Percentiles rank a stretch among this genome's conserved stretches.
Evolutionary conservation across 2,888 invertebrate species (phyloP).

Genomic region (Ormyrus labotus): DNA sequence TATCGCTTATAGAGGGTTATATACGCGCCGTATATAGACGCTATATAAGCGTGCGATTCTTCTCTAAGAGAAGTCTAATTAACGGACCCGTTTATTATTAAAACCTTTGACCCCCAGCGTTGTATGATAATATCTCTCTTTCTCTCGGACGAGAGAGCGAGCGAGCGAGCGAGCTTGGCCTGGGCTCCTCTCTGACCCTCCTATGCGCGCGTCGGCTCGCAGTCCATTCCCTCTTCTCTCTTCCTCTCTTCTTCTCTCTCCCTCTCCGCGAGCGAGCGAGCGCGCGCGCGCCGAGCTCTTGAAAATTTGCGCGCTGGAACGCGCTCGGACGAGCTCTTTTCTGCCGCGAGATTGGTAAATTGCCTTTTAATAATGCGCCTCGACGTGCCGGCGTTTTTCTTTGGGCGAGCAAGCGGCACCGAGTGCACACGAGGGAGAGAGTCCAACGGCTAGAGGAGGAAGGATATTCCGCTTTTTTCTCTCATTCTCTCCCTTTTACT

Average conservation of each 20-base stretch:
- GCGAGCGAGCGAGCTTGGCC: conserved; percentile 16
- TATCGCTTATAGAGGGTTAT: conserved; percentile 6
- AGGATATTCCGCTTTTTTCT: conserved; percentile 11
- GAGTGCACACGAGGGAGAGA: background rate
- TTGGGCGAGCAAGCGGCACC: conserved; percentile 6
- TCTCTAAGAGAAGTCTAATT: conserved; percentile 56
- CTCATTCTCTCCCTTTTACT: background rate
- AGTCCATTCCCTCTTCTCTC: background rate
- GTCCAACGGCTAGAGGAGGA: background rate
- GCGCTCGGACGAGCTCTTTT: conserved; percentile 44
- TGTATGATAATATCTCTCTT: conserved; percentile 56
- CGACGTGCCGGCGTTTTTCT: conserved; percentile 54
- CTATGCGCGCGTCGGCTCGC: conserved; percentile 4
- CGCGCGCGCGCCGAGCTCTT: conserved; percentile 17
- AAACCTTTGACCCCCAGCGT: conserved; percentile 55
- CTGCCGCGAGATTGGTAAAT: conserved; percentile 54
- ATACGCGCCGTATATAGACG: conserved; percentile 1
- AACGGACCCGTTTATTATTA: conserved; percentile 57
- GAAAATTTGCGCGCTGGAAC: conserved; percentile 52
- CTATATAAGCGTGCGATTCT: conserved; percentile 50
- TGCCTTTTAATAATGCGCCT: conserved; percentile 57
- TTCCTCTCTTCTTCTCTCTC: background rate
- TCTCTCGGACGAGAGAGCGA: conserved; percentile 42
- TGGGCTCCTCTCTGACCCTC: conserved; percentile 39
- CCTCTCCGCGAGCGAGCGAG: background rate